phyloP scores from a whole-genome alignment of 2,888 invertebrate species.

The Patella pellucida region DNA sequence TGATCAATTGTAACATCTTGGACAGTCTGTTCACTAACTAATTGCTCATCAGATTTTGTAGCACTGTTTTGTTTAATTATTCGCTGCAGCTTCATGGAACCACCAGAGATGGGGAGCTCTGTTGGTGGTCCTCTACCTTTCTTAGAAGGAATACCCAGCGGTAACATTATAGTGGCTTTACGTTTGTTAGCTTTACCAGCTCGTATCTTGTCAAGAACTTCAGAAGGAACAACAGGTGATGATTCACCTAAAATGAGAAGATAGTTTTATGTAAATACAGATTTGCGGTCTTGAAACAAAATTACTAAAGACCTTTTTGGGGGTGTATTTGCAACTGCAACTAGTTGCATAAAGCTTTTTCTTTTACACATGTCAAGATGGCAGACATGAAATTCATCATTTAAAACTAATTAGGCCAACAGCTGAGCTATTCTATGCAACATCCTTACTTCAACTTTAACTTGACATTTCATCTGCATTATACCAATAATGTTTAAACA shows the following conservation, averaged over 20 bases:
- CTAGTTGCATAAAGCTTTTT: too few species aligned
- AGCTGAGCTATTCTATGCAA: too few species aligned
- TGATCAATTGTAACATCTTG: neutral
- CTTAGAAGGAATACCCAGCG: conserved; percentile 51
- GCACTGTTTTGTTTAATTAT: neutral
- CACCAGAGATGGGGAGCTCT: conserved; percentile 9
- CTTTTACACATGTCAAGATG: too few species aligned
- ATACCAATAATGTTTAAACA: too few species aligned
- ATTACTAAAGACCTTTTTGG: too few species aligned
- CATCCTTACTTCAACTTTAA: too few species aligned
- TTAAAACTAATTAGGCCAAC: too few species aligned
- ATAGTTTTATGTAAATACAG: neutral
- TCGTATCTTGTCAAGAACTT: conserved; percentile 34
- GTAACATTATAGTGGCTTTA: conserved; percentile 55
- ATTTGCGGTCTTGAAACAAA: too few species aligned
- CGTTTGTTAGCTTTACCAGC: conserved; percentile 32
- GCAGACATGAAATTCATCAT: too few species aligned
- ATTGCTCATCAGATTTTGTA: conserved; percentile 13
- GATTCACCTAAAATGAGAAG: conserved; percentile 16
- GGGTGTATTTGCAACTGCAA: too few species aligned
- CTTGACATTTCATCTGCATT: too few species aligned
- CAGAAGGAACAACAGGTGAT: conserved; percentile 25
- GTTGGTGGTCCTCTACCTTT: conserved; percentile 44
- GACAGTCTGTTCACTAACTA: conserved; percentile 3
- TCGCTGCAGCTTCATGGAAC: neutral